These are phyloP conservation scores for Morinoia aosen DNA, from an alignment of 2,888 invertebrate genomes.

Conservation along the genomic window DNA sequence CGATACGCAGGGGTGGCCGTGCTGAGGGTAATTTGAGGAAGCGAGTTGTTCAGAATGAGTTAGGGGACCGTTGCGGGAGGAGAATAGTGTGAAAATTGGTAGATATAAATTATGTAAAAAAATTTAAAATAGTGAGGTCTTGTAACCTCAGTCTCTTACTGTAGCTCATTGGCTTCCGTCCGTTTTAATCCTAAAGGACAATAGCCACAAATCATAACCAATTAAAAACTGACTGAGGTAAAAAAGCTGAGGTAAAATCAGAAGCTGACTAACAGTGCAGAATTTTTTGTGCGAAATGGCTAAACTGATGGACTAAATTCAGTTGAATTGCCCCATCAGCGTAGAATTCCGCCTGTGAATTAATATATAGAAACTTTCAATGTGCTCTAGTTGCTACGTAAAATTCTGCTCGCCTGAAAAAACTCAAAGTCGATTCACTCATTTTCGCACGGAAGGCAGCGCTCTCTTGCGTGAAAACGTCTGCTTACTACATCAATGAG, in stretches of 20 bases:
- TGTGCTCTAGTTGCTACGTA: neutral
- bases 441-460: neutral
- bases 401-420: neutral
- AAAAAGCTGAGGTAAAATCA: neutral
- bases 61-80: neutral
- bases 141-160: neutral
- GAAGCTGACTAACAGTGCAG: neutral
- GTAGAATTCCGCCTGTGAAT: neutral
- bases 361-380: neutral
- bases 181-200: no score
- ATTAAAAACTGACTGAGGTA: neutral
- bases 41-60: neutral
- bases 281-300: neutral
- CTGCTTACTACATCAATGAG: neutral
- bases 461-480: neutral
- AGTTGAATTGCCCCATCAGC: neutral
- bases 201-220: no score
- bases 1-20: neutral
- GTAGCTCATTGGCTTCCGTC: neutral
- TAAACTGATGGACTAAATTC: neutral
- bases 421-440: neutral
- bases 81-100: neutral
- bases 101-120: neutral
- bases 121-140: neutral
- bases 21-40: neutral